Conservation (phyloP, 2,113 vertebrate genomes). For the Boulengeromyrus knoepffleri region DNA sequence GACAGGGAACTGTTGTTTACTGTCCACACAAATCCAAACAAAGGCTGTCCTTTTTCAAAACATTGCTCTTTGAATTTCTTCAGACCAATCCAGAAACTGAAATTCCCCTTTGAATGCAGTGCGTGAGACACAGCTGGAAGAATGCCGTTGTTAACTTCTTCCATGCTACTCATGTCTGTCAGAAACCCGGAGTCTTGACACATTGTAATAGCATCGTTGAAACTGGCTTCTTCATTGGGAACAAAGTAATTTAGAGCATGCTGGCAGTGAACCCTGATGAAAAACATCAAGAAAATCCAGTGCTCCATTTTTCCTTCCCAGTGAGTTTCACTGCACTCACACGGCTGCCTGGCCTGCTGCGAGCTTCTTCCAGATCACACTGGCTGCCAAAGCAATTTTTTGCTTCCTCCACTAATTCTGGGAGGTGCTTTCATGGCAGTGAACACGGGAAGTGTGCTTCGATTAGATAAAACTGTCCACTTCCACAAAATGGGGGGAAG, state of each 20-base stretch:
- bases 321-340: neutral
- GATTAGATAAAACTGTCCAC: slow-evolving; percentile 34
- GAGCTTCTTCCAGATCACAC: neutral
- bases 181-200: slow-evolving; percentile 44
- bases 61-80: slow-evolving; percentile 37
- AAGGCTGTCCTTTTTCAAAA: neutral
- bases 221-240: slow-evolving; percentile 3
- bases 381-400: slow-evolving; percentile 13
- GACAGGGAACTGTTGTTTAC: slow-evolving; percentile 25
- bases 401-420: slow-evolving; percentile 34
- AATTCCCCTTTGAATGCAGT: rapidly evolving
- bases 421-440: slow-evolving; percentile 39
- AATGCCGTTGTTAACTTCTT: slow-evolving; percentile 35
- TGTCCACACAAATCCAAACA: slow-evolving; percentile 59
- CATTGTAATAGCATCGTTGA: slow-evolving; percentile 26
- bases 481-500: slow-evolving; percentile 33
- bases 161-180: slow-evolving; percentile 33
- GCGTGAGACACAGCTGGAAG: slow-evolving; percentile 12
- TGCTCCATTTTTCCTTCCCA: slow-evolving; percentile 17
- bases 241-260: slow-evolving; percentile 28
- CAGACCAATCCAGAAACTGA: slow-evolving; percentile 58
- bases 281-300: slow-evolving; percentile 31
- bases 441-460: slow-evolving; percentile 42
- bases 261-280: slow-evolving; percentile 21
- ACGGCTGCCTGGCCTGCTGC: neutral